phyloP scores from a whole-genome alignment of 2,797 vertebrate genomes.

The Chiloscyllium punctatum region DNA sequence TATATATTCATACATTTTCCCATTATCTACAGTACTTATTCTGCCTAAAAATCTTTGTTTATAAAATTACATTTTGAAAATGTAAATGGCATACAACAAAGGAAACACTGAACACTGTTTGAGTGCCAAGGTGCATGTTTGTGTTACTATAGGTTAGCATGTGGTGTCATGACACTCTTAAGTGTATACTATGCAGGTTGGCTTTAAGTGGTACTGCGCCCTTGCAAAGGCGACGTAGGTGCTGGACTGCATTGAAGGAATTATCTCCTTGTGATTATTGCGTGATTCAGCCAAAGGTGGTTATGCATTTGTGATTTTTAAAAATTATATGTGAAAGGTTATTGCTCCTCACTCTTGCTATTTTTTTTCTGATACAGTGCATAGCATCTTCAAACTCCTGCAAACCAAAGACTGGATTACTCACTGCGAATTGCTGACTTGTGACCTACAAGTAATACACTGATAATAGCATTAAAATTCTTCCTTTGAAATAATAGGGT shows the following conservation, averaged over 20 bases:
- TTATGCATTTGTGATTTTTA: constrained; percentile 59
- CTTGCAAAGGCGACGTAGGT: constrained; percentile 48
- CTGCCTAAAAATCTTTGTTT: constrained; percentile 11
- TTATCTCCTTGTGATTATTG: constrained; percentile 50
- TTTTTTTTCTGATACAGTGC: constrained; percentile 57
- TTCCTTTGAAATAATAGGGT: constrained; percentile 54
- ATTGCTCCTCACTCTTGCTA: constrained; percentile 47
- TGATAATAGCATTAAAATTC: constrained; percentile 55
- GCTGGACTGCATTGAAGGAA: constrained; percentile 41
- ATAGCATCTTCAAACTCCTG: constrained; percentile 63
- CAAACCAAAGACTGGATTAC: constrained; percentile 98
- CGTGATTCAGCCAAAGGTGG: constrained; percentile 63
- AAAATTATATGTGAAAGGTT: constrained; percentile 25
- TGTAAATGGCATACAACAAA: constrained; percentile 32
- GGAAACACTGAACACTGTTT: constrained; percentile 24
- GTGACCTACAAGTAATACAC: constrained; percentile 44
- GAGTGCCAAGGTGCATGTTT: constrained; percentile 48
- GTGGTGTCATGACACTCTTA: constrained; percentile 49
- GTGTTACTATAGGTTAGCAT: constrained; percentile 52
- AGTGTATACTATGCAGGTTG: constrained; percentile 42
- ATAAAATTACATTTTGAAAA: constrained; percentile 33
- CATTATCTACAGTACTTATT: constrained; percentile 33
- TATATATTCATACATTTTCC: constrained; percentile 38
- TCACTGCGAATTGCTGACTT: constrained; percentile 62
- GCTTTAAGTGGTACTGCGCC: constrained; percentile 47